Evolutionary conservation across 2,113 vertebrate genomes (phyloP).

Genomic region (Thamnaconus septentrionalis): DNA sequence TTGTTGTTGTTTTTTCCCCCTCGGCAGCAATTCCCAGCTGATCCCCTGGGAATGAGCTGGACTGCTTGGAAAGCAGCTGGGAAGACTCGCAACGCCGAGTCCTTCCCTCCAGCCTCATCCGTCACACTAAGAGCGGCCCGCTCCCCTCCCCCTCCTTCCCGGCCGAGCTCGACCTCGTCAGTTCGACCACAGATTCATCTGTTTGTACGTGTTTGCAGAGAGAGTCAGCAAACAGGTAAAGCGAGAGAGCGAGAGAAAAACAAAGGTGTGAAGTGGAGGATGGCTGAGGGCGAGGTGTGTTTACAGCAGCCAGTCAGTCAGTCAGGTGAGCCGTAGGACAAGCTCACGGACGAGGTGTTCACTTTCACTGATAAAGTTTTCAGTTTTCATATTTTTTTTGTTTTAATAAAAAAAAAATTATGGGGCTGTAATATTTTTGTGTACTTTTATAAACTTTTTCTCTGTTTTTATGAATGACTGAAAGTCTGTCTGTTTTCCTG

Average conservation of each 20-base stretch:
- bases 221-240: not conserved
- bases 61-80: slow-evolving; percentile 18
- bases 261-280: slow-evolving; percentile 6
- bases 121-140: slow-evolving; percentile 47
- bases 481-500: no score
- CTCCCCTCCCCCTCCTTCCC: not conserved
- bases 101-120: slow-evolving; percentile 29
- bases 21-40: slow-evolving; percentile 8
- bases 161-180: slow-evolving; percentile 43
- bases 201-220: slow-evolving; percentile 40
- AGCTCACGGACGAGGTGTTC: not conserved
- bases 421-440: no score
- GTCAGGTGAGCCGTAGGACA: slow-evolving; percentile 11
- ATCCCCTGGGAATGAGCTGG: slow-evolving; percentile 18
- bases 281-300: slow-evolving; percentile 8
- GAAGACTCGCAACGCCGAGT: not conserved
- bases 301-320: not conserved
- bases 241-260: slow-evolving; percentile 5
- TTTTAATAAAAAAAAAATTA: no score
- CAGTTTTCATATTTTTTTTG: no score
- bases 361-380: no score
- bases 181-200: slow-evolving; percentile 62
- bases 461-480: no score
- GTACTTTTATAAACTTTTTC: no score
- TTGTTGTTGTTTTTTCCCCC: slow-evolving; percentile 12